Base-by-base conservation (phyloP, 2,113 vertebrate species). In the Recurvirostra avosetta region DNA sequence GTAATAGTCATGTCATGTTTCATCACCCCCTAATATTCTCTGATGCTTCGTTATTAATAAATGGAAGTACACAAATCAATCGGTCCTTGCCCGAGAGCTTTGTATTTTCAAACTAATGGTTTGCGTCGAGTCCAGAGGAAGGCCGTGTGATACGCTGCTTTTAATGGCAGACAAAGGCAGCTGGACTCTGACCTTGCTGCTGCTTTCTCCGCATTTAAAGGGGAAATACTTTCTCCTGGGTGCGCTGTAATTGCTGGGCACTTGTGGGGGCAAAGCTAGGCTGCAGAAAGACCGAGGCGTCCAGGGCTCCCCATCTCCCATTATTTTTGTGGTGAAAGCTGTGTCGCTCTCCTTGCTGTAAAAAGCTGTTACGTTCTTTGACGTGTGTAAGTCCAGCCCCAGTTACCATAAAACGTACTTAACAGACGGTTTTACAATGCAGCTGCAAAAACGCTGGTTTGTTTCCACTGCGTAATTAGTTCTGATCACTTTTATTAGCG, bases 401-500 rank as follows among this genome's bases (percentile, higher is more conserved):
- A 1, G 36, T 10, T 10, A 5, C 7, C 23, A 4, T 3, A 3
- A 22, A 19, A 16, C 6, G 17, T 5, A 6, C 62, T 52, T 1
- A 6, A 5, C 47, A 47, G 83, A 2, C 34, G 32, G 62, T 40
- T 22, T 15, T 18, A 3, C 21, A n/a, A 4, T 3, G 40, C 66
- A 59, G 66, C 56, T 79, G 66, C 22, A 29, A 15, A 30, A 16
- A 2, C 15, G 2, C 10, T 8, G 41, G 3, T 19, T 10, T 53
- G 40, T 49, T 58, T 27, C 30, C 75, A 11, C 47, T 12, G 38
- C 3, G 0, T 4, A 5, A 38, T n/a, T 40, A 45, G 50, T 73
- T 63, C 56, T 52, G 38, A 0, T 21, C 13, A 0, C 32, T n/a
- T 38, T 3, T 32, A 0, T 2, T 15, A 27, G 25, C 19, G 55